A percentile compares a stretch with the other conserved stretches of the same genome.
Evolutionary conservation across 2,797 vertebrate species (phyloP).

Genomic region (Sebastes paucispinis): DNA sequence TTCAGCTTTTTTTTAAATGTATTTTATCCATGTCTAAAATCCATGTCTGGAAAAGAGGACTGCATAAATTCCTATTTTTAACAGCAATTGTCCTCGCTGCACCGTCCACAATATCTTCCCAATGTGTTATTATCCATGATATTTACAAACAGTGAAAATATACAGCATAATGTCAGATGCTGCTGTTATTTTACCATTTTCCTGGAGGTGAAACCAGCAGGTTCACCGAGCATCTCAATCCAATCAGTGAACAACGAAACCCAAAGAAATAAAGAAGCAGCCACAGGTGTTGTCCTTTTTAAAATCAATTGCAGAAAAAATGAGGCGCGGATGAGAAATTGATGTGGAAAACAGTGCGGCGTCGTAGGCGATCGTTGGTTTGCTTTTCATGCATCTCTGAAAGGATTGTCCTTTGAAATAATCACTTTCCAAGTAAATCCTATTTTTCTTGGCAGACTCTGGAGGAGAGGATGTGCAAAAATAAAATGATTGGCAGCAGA

Average conservation of each 20-base stretch:
- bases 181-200: slow-evolving; percentile 48
- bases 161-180: slow-evolving; percentile 46
- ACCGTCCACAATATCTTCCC: not conserved
- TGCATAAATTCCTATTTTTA: not conserved
- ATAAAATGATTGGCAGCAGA: slow-evolving; percentile 42
- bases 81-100: not conserved
- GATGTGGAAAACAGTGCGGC: slow-evolving; percentile 28
- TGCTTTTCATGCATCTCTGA: slow-evolving; percentile 47
- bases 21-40: not conserved
- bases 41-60: not conserved
- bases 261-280: slow-evolving; percentile 22
- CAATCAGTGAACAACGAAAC: slow-evolving; percentile 18
- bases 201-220: slow-evolving; percentile 21
- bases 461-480: slow-evolving; percentile 18
- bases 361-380: slow-evolving; percentile 19
- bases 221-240: slow-evolving; percentile 7
- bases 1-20: not conserved
- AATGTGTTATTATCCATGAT: slow-evolving; percentile 30
- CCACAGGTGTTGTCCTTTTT: slow-evolving; percentile 61
- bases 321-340: slow-evolving; percentile 34
- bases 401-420: slow-evolving; percentile 38
- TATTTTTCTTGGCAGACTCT: slow-evolving; percentile 18
- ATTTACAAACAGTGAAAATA: slow-evolving; percentile 42
- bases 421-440: slow-evolving; percentile 36
- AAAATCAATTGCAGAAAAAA: slow-evolving; percentile 62